Evolutionary conservation across 1,140 invertebrate species (phyloP).

Genomic region (Procambarus clarkii): DNA sequence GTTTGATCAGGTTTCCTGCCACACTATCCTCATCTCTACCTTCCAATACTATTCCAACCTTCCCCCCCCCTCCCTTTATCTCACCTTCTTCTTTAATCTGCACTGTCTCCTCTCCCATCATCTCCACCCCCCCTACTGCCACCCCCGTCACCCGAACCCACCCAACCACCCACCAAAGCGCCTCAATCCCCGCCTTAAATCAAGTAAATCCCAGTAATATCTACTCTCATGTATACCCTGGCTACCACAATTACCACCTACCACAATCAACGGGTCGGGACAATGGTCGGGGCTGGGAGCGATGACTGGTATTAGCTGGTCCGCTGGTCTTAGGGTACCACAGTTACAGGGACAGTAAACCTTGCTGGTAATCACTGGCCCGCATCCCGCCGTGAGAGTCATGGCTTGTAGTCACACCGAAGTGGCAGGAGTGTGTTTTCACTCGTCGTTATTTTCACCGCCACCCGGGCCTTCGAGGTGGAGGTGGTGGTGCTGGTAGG

Average conservation of each 20-base stretch:
- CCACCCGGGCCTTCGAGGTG: conserved; percentile 14
- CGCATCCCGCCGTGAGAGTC: not conserved
- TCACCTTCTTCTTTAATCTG: not conserved
- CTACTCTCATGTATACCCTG: conserved; percentile 48
- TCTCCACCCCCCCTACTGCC: not conserved
- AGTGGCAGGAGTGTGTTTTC: conserved; percentile 1
- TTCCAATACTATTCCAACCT: not conserved
- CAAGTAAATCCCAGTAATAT: conserved; percentile 41
- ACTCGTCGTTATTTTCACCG: conserved; percentile 39
- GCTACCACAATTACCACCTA: conserved; percentile 42
- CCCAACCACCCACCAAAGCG: not conserved
- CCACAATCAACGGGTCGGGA: conserved; percentile 33
- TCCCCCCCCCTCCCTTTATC: not conserved
- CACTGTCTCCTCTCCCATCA: not conserved
- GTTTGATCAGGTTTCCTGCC: too few species aligned
- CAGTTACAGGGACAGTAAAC: conserved; percentile 35
- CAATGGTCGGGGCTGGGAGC: not conserved
- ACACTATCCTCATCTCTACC: not conserved
- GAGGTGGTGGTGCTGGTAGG: not conserved
- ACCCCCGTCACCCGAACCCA: not conserved
- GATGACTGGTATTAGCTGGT: conserved; percentile 37
- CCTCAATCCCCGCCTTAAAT: conserved; percentile 4
- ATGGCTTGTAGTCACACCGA: conserved; percentile 25
- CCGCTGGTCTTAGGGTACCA: conserved; percentile 15
- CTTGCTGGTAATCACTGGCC: conserved; percentile 28